Percentiles rank a stretch among this genome's conserved stretches.
These are phyloP conservation scores for Neoarius graeffei DNA, from an alignment of 2,113 vertebrate species.

Conservation along the genomic window DNA sequence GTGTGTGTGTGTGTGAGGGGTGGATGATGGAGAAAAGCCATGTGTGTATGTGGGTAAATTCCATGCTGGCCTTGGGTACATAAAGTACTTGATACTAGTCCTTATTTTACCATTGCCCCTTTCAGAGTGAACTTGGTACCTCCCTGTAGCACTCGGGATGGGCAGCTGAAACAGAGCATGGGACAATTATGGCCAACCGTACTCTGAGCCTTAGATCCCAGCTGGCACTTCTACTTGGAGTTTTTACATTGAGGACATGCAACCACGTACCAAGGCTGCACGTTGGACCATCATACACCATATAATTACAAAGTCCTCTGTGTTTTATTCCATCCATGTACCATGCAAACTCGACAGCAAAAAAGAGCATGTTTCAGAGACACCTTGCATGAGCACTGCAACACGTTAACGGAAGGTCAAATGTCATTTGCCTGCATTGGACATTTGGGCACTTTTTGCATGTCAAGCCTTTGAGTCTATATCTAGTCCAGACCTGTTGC, in stretches of 20 bases:
- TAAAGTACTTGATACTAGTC: conserved; percentile 2
- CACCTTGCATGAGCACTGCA: neutral
- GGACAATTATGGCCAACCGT: conserved; percentile 2
- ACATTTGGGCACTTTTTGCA: neutral
- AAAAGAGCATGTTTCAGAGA: conserved; percentile 18
- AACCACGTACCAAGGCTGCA: conserved; percentile 11
- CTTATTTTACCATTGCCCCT: neutral
- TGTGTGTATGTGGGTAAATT: conserved; percentile 25
- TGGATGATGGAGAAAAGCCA: neutral
- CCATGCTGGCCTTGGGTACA: neutral
- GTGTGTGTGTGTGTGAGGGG: conserved; percentile 12
- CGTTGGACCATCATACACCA: conserved; percentile 18
- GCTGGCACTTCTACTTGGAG: conserved; percentile 34
- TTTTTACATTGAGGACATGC: conserved; percentile 31
- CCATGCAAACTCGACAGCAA: conserved; percentile 3
- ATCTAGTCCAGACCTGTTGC: neutral
- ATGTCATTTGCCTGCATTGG: neutral
- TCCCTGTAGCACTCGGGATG: neutral
- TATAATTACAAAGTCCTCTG: conserved; percentile 42
- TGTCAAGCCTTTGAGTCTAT: neutral
- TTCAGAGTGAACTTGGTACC: neutral
- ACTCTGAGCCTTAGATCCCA: neutral
- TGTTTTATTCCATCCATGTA: conserved; percentile 37
- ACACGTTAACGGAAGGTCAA: neutral
- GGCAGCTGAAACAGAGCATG: neutral